Evolutionary conservation across 2,113 vertebrate genomes (phyloP), one percentile per base, ranked within the genome.

Genomic region (Hymenochirus boettgeri): DNA sequence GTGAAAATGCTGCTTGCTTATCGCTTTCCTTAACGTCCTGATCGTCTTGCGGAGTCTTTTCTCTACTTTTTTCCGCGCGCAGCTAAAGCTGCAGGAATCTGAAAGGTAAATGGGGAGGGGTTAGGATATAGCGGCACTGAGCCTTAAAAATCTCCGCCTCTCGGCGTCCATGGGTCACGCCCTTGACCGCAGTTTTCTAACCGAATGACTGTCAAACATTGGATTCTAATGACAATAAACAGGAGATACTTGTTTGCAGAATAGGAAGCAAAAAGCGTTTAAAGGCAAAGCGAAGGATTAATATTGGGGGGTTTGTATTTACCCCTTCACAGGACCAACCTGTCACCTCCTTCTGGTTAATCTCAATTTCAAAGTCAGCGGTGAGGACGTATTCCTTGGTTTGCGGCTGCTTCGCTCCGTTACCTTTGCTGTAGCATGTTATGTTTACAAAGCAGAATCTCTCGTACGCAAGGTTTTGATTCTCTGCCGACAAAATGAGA

Each of bases 311-410:
- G 5, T 22, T n/a, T 52, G 15, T 23, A 5, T 70, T 79, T 81
- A 81, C 80, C n/a, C n/a, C n/a, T n/a, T n/a, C n/a, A n/a, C n/a
- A n/a, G 83, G 88, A 99, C 96, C 92, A 96, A 99, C 96, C 96
- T 99, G 96, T 96, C 89, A 96, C 94, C 95, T 96, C 94, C 92
- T 95, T 91, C 82, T 77, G 83, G 87, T 88, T 92, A 73, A 87
- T 88, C 74, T 97, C 94, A 79, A 95, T 88, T 82, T 94, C 94
- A 86, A 99, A 93, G 85, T 95, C 92, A 64, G 83, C 91, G 45
- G 86, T 93, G 79, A 99, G 86, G 67, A 91, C 87, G 57, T 89
- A 89, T 75, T 92, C 86, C 75, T 88, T 90, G 59, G 90, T 86
- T 46, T 84, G 31, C 2, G 86, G 82, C 31, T 83, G 87, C 70